Conservation (phyloP, 2,888 invertebrate species). For the Corythucha ciliata region DNA sequence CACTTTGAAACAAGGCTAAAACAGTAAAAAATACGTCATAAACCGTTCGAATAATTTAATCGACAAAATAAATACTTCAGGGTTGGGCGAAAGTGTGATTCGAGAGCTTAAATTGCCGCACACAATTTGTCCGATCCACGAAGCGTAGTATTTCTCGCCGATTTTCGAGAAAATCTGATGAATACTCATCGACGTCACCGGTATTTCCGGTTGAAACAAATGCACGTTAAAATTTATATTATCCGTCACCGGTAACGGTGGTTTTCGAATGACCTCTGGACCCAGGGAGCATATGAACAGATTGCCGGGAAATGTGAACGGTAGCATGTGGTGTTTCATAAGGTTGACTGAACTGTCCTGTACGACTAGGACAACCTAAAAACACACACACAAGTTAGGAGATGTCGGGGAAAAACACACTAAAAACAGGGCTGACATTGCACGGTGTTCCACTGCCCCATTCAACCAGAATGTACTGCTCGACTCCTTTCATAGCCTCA, state of each 20-base stretch:
- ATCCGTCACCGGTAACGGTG: constrained; percentile 11
- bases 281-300: constrained; percentile 43
- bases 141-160: constrained; percentile 61
- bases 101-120: constrained; percentile 67
- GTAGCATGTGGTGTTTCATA: constrained; percentile 55
- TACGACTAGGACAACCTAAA: constrained; percentile 58
- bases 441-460: constrained; percentile 84
- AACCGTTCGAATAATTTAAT: neutral
- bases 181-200: constrained; percentile 42
- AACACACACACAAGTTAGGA: constrained; percentile 29
- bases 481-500: constrained; percentile 67
- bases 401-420: neutral
- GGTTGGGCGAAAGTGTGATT: constrained; percentile 64
- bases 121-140: constrained; percentile 60
- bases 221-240: constrained; percentile 22
- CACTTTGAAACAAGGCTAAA: constrained; percentile 48
- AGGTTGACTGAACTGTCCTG: constrained; percentile 61
- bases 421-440: constrained; percentile 62
- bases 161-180: constrained; percentile 52
- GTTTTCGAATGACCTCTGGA: constrained; percentile 27
- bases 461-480: constrained; percentile 67
- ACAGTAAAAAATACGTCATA: constrained; percentile 11
- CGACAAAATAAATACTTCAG: constrained; percentile 45
- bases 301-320: constrained; percentile 71
- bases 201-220: constrained; percentile 47